A percentile compares a stretch with the other conserved stretches of the same genome.
phyloP scores from a whole-genome alignment of 2,888 invertebrate species.

The Diploptera punctata region DNA sequence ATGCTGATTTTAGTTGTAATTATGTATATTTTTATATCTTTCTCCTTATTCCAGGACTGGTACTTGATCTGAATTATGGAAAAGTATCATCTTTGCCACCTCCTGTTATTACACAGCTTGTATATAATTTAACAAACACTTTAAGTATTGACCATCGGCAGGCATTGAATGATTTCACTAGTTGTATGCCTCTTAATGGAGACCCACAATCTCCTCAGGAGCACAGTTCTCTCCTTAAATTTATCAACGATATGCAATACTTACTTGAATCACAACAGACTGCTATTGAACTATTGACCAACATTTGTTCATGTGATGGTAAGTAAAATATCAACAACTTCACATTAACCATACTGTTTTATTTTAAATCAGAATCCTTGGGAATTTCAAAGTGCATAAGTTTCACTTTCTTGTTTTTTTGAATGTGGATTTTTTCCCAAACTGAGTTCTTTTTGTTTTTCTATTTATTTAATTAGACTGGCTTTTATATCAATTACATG shows the following conservation, averaged over 20 bases:
- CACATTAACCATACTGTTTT: not conserved
- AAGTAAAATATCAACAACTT: conserved; percentile 43
- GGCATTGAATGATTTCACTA: conserved; percentile 59
- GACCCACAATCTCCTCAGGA: conserved; percentile 56
- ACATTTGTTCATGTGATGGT: conserved; percentile 72
- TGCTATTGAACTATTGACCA: conserved; percentile 73
- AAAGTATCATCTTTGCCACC: conserved; percentile 32
- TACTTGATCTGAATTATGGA: conserved; percentile 33
- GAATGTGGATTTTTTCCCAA: too few relatives aligned
- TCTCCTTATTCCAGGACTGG: conserved; percentile 20
- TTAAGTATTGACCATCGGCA: conserved; percentile 62
- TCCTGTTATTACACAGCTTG: conserved; percentile 53
- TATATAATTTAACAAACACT: conserved; percentile 60
- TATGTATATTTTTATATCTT: too few relatives aligned
- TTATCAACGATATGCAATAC: conserved; percentile 47
- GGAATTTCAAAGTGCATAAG: too few relatives aligned
- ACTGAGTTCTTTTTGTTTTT: too few relatives aligned
- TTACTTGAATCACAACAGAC: conserved; percentile 72
- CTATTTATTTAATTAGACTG: too few relatives aligned
- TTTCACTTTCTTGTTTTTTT: too few relatives aligned
- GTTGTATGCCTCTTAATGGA: conserved; percentile 58
- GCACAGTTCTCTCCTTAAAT: conserved; percentile 57
- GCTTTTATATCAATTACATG: too few relatives aligned
- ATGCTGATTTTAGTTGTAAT: too few relatives aligned
- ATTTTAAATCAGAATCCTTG: too few relatives aligned